These are phyloP conservation scores for Dryocosmus kuriphilus DNA, from an alignment of 2,888 invertebrate species.

Conservation along the genomic window DNA sequence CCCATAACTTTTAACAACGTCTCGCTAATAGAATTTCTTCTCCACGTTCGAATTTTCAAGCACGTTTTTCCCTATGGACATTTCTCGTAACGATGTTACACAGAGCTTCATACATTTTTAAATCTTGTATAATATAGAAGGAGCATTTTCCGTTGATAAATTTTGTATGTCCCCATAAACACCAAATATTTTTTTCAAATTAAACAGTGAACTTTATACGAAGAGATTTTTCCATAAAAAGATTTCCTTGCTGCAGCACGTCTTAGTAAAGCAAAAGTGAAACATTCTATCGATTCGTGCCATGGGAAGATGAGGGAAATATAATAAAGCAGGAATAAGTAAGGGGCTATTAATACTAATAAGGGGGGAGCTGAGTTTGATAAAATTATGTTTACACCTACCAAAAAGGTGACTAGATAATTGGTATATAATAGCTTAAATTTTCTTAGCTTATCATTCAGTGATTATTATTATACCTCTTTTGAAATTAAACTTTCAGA, in stretches of 20 bases:
- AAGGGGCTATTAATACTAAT: neutral
- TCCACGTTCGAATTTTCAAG: constrained; percentile 25
- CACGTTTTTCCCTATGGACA: constrained; percentile 6
- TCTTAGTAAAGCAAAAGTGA: constrained; percentile 6
- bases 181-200: constrained; percentile 11
- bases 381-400: neutral
- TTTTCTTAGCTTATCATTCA: neutral
- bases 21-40: constrained; percentile 30
- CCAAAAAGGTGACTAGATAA: neutral
- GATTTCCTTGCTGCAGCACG: no score
- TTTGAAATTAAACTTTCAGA: neutral
- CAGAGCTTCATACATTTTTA: constrained; percentile 26
- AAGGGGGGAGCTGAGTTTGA: neutral
- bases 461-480: neutral
- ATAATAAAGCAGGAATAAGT: neutral
- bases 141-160: constrained; percentile 9
- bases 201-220: constrained; percentile 12
- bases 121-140: constrained; percentile 24
- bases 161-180: constrained; percentile 19
- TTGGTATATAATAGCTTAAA: neutral
- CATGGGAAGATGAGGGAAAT: neutral
- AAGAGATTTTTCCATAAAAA: constrained; percentile 3
- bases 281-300: neutral
- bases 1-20: constrained; percentile 29
- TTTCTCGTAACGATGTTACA: constrained; percentile 33